Evolutionary conservation across 2,888 invertebrate species (phyloP).

Genomic region (Lymantria dispar): DNA sequence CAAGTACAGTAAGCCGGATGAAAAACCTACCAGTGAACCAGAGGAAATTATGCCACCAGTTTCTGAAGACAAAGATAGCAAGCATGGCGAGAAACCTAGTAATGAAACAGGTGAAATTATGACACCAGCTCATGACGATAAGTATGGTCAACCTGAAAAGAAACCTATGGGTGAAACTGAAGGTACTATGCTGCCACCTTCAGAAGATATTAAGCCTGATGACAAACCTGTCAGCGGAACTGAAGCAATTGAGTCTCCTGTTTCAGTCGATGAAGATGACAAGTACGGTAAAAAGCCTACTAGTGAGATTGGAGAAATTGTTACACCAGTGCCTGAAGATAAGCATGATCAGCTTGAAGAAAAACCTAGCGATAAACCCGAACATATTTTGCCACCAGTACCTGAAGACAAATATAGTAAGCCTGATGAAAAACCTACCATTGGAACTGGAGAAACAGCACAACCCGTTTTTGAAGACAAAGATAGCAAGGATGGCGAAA

Average conservation of each 20-base stretch:
- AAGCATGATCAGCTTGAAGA: neutral
- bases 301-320: neutral
- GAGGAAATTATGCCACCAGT: neutral
- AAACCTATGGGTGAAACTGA: neutral
- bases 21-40: neutral
- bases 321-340: neutral
- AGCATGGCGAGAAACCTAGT: neutral
- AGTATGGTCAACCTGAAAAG: neutral
- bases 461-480: neutral
- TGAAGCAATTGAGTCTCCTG: neutral
- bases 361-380: neutral
- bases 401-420: neutral
- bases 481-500: neutral
- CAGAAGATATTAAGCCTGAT: neutral
- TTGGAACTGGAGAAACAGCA: neutral
- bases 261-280: neutral
- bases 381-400: neutral
- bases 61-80: neutral
- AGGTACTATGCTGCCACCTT: slow-evolving; percentile 20
- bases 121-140: neutral
- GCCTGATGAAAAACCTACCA: neutral
- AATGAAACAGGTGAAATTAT: neutral
- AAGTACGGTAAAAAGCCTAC: neutral
- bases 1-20: neutral
- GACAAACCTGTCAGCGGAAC: neutral